These are phyloP conservation scores for Procambarus virginalis DNA, from an alignment of 1,140 invertebrate species.

Conservation along the genomic window DNA sequence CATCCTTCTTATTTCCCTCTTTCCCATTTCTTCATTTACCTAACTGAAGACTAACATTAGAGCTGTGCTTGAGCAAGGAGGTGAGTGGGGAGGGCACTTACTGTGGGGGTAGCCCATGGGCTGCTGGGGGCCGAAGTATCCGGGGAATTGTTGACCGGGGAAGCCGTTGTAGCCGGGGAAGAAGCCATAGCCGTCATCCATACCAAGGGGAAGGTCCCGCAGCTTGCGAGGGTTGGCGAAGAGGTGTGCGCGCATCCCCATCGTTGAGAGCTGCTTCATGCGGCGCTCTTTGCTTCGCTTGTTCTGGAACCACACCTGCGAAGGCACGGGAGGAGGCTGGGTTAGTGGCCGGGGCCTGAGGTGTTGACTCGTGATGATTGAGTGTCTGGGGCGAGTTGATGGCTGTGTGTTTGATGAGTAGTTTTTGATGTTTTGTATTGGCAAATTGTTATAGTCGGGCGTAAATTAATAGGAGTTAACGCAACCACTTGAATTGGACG, in stretches of 20 bases:
- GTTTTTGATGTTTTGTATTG: no score
- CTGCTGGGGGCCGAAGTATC: conserved; percentile 69
- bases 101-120: conserved; percentile 69
- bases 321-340: no score
- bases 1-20: no score
- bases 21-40: no score
- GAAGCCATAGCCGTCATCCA: conserved; percentile 69
- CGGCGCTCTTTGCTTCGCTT: conserved; percentile 79
- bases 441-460: no score
- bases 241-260: conserved; percentile 81
- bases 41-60: no score
- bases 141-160: conserved; percentile 69
- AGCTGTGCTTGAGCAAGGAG: no score
- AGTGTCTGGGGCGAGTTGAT: no score
- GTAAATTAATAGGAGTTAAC: no score
- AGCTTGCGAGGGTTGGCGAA: conserved; percentile 92
- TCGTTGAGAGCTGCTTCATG: conserved; percentile 90
- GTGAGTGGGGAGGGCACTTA: conserved; percentile 23
- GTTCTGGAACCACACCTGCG: conserved; percentile 80
- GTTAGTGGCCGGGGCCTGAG: neutral
- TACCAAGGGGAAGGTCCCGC: conserved; percentile 86
- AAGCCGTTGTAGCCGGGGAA: conserved; percentile 68
- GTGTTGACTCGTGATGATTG: no score
- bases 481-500: no score
- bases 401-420: no score